Conservation (phyloP, 2,113 vertebrate genomes). For the Cygnus buccinator region DNA sequence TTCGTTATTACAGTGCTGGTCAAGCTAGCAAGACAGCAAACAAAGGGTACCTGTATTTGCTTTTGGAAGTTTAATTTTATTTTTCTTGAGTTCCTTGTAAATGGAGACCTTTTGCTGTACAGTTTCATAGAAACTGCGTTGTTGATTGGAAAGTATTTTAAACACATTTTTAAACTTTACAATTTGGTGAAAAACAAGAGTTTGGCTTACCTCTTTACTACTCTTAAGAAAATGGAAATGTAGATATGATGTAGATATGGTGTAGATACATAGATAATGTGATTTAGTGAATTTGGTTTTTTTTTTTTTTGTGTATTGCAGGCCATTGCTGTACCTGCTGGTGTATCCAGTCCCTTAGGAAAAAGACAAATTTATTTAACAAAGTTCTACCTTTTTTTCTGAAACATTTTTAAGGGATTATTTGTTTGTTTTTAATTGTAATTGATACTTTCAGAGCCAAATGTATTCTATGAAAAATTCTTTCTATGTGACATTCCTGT, state of each 20-base stretch:
- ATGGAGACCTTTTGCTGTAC: not conserved
- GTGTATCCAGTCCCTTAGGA: not conserved
- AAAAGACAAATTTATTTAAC: slow-evolving; percentile 31
- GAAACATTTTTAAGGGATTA: not conserved
- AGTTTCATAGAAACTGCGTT: not conserved
- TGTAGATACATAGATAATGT: not conserved
- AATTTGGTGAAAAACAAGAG: not conserved
- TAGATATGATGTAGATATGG: not conserved
- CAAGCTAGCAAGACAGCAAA: not conserved
- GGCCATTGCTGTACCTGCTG: not conserved
- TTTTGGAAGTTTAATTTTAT: not conserved
- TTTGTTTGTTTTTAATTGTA: not conserved
- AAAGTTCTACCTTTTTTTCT: not conserved
- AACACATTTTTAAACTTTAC: not conserved
- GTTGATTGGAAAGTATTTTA: not conserved
- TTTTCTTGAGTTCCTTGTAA: not conserved
- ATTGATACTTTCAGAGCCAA: not conserved
- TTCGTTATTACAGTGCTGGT: not conserved
- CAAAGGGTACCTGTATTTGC: not conserved
- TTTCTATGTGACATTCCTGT: not conserved
- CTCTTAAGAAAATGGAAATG: not conserved
- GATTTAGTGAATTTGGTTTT: not conserved
- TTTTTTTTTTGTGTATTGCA: not conserved
- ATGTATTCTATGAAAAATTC: not conserved
- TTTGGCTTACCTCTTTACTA: not conserved